Evolutionary conservation across 1,140 invertebrate species (phyloP).

Genomic region (Hylyphantes graminicola): DNA sequence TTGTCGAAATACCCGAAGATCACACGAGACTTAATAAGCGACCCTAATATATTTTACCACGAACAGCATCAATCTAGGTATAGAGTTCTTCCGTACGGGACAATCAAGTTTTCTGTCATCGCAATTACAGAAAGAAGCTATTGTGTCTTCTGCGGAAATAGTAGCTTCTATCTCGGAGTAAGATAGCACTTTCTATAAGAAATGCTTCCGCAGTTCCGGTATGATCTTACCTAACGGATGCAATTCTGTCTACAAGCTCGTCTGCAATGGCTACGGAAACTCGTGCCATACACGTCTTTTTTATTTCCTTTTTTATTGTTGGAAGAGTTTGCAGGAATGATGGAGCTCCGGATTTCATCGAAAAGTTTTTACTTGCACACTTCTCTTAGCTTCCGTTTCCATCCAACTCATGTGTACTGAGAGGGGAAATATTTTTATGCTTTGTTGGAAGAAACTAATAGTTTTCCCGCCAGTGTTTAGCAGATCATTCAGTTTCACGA

Average conservation of each 20-base stretch:
- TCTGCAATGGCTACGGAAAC: slow-evolving; percentile 32
- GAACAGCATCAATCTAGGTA: slow-evolving; percentile 2
- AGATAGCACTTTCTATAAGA: slow-evolving; percentile 49
- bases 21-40: slow-evolving; percentile 12
- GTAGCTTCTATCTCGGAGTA: slow-evolving; percentile 48
- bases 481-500: no score
- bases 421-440: neutral
- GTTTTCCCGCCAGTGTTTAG: no score
- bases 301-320: slow-evolving; percentile 18
- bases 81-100: slow-evolving; percentile 20
- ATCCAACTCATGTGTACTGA: neutral
- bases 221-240: slow-evolving; percentile 53
- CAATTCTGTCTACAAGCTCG: slow-evolving; percentile 49
- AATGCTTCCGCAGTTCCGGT: slow-evolving; percentile 55
- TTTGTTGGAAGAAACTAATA: no score
- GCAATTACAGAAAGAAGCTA: slow-evolving; percentile 47
- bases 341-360: slow-evolving; percentile 18
- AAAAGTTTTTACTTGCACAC: slow-evolving; percentile 26
- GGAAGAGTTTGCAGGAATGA: slow-evolving; percentile 13
- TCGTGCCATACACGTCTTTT: slow-evolving; percentile 31
- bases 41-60: slow-evolving; percentile 25
- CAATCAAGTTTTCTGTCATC: slow-evolving; percentile 45
- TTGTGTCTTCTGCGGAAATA: slow-evolving; percentile 51
- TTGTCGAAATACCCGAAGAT: no score
- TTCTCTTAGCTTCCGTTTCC: slow-evolving; percentile 14